Conservation (phyloP, 2,888 invertebrate genomes). For the Agonopterix heracliana region DNA sequence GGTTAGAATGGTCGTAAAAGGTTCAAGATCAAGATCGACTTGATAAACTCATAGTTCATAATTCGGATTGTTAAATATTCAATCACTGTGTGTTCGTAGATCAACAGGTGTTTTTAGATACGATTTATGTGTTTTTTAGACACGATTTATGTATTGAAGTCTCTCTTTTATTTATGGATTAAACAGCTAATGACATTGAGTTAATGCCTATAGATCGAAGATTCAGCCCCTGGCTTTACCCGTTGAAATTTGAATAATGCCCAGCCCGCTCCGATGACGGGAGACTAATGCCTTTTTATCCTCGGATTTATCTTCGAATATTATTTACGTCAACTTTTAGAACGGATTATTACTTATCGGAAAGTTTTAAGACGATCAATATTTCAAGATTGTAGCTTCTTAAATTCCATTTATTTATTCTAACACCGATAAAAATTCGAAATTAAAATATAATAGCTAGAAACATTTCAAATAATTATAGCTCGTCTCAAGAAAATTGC, state of each 20-base stretch:
- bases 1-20: too few species aligned
- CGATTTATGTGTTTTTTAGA: not conserved
- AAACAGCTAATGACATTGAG: constrained; percentile 8
- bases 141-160: not conserved
- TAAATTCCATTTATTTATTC: not conserved
- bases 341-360: constrained; percentile 29
- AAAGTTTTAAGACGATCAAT: constrained; percentile 23
- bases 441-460: too few species aligned
- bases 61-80: too few species aligned
- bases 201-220: constrained; percentile 28
- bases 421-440: not conserved
- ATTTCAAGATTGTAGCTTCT: constrained; percentile 2
- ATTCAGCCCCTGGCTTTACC: constrained; percentile 40
- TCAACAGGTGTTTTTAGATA: too few species aligned
- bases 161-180: not conserved
- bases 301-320: constrained; percentile 45
- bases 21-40: too few species aligned
- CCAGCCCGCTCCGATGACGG: constrained; percentile 30
- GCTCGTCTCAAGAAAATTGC: too few species aligned
- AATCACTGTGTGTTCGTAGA: too few species aligned
- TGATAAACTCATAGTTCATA: too few species aligned
- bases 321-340: constrained; percentile 45
- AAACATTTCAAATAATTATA: too few species aligned
- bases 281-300: constrained; percentile 44
- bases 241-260: constrained; percentile 57